These are phyloP conservation scores for Entomyzon cyanotis DNA, from an alignment of 2,113 vertebrate genomes.

Conservation along the genomic window DNA sequence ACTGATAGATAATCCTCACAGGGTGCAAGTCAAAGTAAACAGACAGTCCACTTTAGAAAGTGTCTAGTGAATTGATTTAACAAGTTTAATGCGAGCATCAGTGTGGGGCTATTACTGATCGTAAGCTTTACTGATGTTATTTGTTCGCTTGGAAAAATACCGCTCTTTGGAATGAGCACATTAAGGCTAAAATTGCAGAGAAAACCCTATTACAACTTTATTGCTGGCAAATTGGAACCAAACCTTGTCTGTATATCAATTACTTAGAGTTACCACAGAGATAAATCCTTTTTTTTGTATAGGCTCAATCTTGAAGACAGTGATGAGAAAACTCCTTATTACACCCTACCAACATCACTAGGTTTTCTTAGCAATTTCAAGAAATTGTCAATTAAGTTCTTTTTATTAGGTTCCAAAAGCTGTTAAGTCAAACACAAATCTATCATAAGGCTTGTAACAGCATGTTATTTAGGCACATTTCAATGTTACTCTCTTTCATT, in stretches of 20 bases:
- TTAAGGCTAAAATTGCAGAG: slow-evolving; percentile 96
- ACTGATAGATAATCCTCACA: slow-evolving; percentile 80
- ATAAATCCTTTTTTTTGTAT: slow-evolving; percentile 90
- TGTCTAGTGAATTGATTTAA: slow-evolving; percentile 93
- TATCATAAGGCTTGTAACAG: slow-evolving; percentile 83
- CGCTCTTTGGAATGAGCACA: slow-evolving; percentile 94
- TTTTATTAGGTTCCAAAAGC: slow-evolving; percentile 90
- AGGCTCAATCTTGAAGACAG: slow-evolving; percentile 89
- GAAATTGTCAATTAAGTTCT: slow-evolving; percentile 95
- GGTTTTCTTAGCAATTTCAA: slow-evolving; percentile 92
- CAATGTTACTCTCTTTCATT: slow-evolving; percentile 77
- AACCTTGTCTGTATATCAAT: slow-evolving; percentile 98
- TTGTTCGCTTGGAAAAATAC: slow-evolving; percentile 95
- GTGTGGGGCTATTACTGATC: slow-evolving; percentile 92
- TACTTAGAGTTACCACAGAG: slow-evolving; percentile 94
- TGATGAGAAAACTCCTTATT: slow-evolving; percentile 93
- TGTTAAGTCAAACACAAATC: slow-evolving; percentile 85
- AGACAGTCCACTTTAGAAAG: slow-evolving; percentile 92
- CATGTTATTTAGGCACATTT: slow-evolving; percentile 82
- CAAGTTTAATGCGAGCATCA: slow-evolving; percentile 93
- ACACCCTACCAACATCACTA: slow-evolving; percentile 85
- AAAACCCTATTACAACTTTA: slow-evolving; percentile 98
- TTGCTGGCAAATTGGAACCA: slow-evolving; percentile 97
- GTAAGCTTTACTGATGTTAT: slow-evolving; percentile 95
- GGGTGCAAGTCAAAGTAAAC: slow-evolving; percentile 82